Evolutionary conservation across 1,140 invertebrate species (phyloP).

Genomic region (Leptonema lineaticorne): DNA sequence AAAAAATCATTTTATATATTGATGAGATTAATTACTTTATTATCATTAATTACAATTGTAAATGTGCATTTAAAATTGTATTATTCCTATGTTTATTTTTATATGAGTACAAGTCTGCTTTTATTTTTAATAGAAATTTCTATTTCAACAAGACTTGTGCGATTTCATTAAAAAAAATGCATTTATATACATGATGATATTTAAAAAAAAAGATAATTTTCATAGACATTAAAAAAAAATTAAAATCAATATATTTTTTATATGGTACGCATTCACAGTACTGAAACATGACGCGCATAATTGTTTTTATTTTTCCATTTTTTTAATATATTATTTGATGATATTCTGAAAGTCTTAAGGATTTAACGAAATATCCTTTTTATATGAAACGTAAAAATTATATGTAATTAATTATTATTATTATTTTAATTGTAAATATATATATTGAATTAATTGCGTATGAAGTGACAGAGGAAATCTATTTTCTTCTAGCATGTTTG

Average conservation of each 20-base stretch:
- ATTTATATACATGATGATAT: too few species aligned
- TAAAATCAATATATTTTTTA: conserved; percentile 10
- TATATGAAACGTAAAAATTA: not conserved
- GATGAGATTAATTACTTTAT: too few species aligned
- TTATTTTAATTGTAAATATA: conserved; percentile 10
- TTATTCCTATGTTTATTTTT: too few species aligned
- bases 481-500: conserved; percentile 11
- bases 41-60: too few species aligned
- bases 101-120: too few species aligned
- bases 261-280: not conserved
- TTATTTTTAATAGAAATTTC: too few species aligned
- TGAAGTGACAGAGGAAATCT: not conserved
- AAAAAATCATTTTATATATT: too few species aligned
- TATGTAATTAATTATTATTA: not conserved
- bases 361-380: too few species aligned
- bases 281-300: not conserved
- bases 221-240: not conserved
- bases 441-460: conserved; percentile 6
- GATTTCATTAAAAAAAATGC: too few species aligned
- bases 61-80: too few species aligned
- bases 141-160: too few species aligned
- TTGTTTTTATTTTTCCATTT: not conserved
- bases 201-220: too few species aligned
- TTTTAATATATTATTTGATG: not conserved
- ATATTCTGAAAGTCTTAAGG: not conserved